These are phyloP conservation scores for Sebastes fasciatus DNA, from an alignment of 2,113 vertebrate species.

Conservation along the genomic window DNA sequence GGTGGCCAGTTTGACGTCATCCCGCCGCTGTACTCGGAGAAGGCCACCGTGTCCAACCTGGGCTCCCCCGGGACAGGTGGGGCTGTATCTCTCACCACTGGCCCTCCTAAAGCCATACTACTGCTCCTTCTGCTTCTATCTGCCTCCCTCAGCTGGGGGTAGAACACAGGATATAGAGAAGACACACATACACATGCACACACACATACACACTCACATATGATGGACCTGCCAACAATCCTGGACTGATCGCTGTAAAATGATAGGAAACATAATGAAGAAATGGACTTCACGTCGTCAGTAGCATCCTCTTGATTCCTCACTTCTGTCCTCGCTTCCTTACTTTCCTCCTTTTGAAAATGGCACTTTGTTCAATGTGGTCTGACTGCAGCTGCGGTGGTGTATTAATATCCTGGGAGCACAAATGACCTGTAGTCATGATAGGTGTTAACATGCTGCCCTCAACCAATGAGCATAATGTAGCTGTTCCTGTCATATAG, in stretches of 20 bases:
- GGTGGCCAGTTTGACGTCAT: constrained; percentile 75
- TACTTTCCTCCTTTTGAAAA: constrained; percentile 24
- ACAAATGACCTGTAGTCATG: neutral
- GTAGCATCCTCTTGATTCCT: constrained; percentile 38
- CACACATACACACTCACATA: constrained; percentile 15
- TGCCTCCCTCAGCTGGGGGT: constrained; percentile 66
- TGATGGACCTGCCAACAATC: constrained; percentile 50
- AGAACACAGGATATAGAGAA: constrained; percentile 18
- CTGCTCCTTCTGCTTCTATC: constrained; percentile 67
- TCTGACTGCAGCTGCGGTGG: constrained; percentile 50
- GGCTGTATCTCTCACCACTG: neutral
- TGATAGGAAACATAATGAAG: constrained; percentile 52
- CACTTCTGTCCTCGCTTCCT: constrained; percentile 19
- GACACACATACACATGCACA: constrained; percentile 25
- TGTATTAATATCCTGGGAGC: neutral
- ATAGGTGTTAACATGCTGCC: constrained; percentile 5
- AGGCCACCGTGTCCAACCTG: constrained; percentile 76
- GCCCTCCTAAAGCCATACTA: constrained; percentile 42
- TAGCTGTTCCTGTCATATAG: neutral
- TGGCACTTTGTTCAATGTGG: constrained; percentile 36
- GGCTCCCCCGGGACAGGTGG: constrained; percentile 65
- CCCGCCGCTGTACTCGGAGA: constrained; percentile 74
- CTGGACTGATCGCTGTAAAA: constrained; percentile 56
- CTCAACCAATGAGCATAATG: constrained; percentile 12
- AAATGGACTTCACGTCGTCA: constrained; percentile 67